Base-by-base conservation (phyloP, 2,113 vertebrate genomes). In the Thalassarche chlororhynchos region DNA sequence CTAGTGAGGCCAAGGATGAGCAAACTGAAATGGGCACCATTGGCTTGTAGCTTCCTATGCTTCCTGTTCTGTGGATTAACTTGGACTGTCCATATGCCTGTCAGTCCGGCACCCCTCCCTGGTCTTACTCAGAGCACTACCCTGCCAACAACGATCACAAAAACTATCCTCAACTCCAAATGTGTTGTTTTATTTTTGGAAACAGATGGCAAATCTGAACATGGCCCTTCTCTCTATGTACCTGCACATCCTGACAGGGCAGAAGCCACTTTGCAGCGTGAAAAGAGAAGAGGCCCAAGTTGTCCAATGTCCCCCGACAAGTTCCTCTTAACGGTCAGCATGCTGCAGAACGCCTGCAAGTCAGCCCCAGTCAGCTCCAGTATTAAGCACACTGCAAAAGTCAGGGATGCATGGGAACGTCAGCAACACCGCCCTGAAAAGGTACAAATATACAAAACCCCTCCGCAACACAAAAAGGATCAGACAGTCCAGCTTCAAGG, bases 271-370 rank as follows among this genome's bases (percentile, higher is more conserved):
- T 15, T 36, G 46, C 89, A 91, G 18, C 57, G 32, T 4, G 87
- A 96, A 42, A 98, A 93, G 90, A 98, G 83, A 80, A 97, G 94
- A 68, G 91, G 79, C 6, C 87, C 87, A 9, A 78, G 97, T 34
- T 88, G 62, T 9, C 86, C 95, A 1, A 64, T 96, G 81, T 97
- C 97, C 3, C 87, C 94, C 1, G 94, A 98, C 64, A 96, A 71
- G 87, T 80, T 99, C 51, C 97, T 98, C 9, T 89, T 99, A n/a
- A 98, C 95, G 0, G 40, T 99, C n/a, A 93, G 91, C 8, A 74
- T 77, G 8, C 76, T 98, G 62, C 98, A 98, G 79, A 96, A 89
- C 17, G 38, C 79, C 32, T 87, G 71, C 55, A 62, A 55, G 69
- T 47, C 20, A 2, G 97, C 97, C 32, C 42, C 64, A 3, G 84